These are phyloP conservation scores for Macrosteles quadrilineatus DNA, from an alignment of 1,140 invertebrate genomes.

Conservation along the genomic window DNA sequence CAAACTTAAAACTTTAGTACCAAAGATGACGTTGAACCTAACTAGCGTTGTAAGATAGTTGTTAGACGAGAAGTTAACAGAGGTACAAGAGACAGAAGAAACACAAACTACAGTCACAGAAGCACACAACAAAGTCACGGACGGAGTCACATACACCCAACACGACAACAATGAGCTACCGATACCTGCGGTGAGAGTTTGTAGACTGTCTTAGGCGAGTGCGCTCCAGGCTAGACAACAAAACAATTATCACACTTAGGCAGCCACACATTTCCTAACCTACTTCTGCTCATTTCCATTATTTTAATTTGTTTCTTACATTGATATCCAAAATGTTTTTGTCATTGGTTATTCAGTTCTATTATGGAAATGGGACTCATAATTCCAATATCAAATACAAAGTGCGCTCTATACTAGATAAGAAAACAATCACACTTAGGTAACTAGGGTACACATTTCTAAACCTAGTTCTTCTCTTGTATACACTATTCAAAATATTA, in stretches of 20 bases:
- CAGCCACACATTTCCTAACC: neutral
- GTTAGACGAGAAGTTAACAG: too few relatives aligned
- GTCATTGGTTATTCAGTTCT: neutral
- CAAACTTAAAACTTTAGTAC: too few relatives aligned
- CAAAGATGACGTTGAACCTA: too few relatives aligned
- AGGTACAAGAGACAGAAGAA: neutral
- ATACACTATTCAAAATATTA: too few relatives aligned
- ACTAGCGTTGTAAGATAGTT: too few relatives aligned
- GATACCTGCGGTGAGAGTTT: slow-evolving; percentile 14
- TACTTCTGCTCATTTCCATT: neutral
- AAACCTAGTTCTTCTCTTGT: too few relatives aligned
- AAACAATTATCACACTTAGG: neutral
- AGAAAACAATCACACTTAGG: too few relatives aligned
- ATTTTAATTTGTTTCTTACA: neutral
- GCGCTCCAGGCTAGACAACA: slow-evolving; percentile 5
- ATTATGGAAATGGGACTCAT: neutral
- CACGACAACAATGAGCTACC: too few relatives aligned
- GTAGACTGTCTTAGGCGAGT: slow-evolving; percentile 13
- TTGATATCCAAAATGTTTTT: neutral
- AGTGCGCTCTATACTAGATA: neutral
- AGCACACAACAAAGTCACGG: slow-evolving; percentile 4
- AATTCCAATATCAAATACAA: neutral
- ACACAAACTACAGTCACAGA: neutral
- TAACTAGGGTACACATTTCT: too few relatives aligned
- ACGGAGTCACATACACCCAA: neutral